A percentile compares a stretch with the other conserved stretches of the same genome.
Conservation (phyloP, 1,140 invertebrate species). For the Bombus terrestris region DNA sequence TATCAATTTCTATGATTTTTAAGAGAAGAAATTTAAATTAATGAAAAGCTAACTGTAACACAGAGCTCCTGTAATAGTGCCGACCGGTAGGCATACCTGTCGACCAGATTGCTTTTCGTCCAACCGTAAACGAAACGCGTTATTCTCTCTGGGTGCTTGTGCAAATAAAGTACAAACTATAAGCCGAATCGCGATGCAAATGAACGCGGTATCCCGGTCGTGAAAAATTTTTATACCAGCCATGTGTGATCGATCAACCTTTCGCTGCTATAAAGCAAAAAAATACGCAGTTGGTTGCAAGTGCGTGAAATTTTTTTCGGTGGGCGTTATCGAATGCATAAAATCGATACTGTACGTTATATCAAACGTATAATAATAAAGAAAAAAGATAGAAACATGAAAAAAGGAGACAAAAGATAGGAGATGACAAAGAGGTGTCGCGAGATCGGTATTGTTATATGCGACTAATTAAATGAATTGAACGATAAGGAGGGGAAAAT, state of each 20-base stretch:
- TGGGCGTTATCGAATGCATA: not conserved
- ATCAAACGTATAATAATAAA: not conserved
- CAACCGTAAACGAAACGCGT: not conserved
- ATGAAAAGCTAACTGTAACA: not conserved
- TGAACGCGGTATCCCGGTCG: not conserved
- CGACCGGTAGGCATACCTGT: slow-evolving; percentile 48
- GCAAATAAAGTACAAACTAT: slow-evolving; percentile 20
- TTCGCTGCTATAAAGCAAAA: not conserved
- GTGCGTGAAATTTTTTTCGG: not conserved
- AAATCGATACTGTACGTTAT: slow-evolving; percentile 3
- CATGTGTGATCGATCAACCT: slow-evolving; percentile 7
- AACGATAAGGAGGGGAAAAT: slow-evolving; percentile 51
- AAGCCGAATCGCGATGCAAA: slow-evolving; percentile 17
- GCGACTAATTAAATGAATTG: slow-evolving; percentile 74
- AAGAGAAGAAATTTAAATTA: too few relatives aligned
- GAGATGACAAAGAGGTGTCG: not conserved
- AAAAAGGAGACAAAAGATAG: not conserved
- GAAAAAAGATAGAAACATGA: not conserved
- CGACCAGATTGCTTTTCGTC: slow-evolving; percentile 42
- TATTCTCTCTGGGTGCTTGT: not conserved
- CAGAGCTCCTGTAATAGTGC: slow-evolving; percentile 36
- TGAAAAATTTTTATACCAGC: slow-evolving; percentile 5
- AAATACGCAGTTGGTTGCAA: not conserved
- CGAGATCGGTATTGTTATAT: slow-evolving; percentile 38
- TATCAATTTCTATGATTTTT: too few relatives aligned